These are phyloP conservation scores for Pammene aurita DNA, from an alignment of 2,888 invertebrate species.

Conservation along the genomic window DNA sequence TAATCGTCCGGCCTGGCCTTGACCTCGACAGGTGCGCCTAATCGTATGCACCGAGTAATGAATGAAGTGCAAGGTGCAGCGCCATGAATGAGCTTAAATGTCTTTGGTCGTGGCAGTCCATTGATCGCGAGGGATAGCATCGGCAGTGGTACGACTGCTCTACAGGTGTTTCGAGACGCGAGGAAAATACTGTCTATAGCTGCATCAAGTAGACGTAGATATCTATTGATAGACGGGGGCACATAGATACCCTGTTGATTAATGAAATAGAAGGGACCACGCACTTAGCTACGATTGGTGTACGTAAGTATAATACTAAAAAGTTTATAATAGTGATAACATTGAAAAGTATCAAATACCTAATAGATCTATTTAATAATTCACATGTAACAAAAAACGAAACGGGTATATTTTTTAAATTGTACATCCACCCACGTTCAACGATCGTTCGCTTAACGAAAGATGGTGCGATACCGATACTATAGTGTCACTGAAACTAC, in stretches of 20 bases:
- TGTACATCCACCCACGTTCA: neutral
- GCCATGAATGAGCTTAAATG: slow-evolving; percentile 26
- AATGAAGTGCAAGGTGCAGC: slow-evolving; percentile 33
- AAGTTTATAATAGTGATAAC: no score
- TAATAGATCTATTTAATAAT: no score
- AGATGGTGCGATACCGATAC: neutral
- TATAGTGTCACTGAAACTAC: slow-evolving; percentile 15
- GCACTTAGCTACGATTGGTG: no score
- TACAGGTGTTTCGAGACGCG: slow-evolving; percentile 13
- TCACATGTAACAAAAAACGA: no score
- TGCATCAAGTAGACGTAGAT: no score
- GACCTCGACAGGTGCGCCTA: slow-evolving; percentile 34
- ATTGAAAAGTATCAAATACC: no score
- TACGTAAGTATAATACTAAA: no score
- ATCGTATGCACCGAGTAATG: slow-evolving; percentile 37
- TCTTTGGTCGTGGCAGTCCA: slow-evolving; percentile 11
- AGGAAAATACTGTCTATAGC: neutral
- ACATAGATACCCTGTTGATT: no score
- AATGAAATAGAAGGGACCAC: no score
- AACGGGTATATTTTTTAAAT: no score
- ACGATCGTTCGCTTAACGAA: neutral
- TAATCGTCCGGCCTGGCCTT: slow-evolving; percentile 28
- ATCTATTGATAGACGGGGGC: no score
- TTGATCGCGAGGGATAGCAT: slow-evolving; percentile 21
- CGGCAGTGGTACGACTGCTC: neutral